Percentiles rank a stretch among this genome's conserved stretches.
Conservation (phyloP, 2,888 invertebrate genomes). For the Drosophila meridionalis region DNA sequence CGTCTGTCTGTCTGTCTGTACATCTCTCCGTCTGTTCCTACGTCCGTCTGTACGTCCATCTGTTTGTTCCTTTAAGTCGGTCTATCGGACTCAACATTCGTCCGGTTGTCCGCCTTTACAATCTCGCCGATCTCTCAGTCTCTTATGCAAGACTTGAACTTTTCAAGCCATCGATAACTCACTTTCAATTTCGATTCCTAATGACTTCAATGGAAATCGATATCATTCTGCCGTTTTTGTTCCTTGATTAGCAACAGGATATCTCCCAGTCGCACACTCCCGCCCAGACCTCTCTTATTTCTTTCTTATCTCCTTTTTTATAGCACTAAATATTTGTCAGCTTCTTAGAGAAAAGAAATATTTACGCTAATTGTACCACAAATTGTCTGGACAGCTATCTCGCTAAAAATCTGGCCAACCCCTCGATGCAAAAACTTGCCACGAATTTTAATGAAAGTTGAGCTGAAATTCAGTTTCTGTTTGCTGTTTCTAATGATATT, state of each 20-base stretch:
- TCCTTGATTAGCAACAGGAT: not conserved
- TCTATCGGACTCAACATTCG: too few relatives aligned
- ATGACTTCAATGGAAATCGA: too few relatives aligned
- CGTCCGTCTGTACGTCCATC: too few relatives aligned
- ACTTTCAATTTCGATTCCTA: too few relatives aligned
- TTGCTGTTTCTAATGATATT: not conserved
- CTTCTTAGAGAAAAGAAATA: not conserved
- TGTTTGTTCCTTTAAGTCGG: too few relatives aligned
- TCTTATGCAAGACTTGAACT: too few relatives aligned
- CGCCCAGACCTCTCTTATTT: not conserved
- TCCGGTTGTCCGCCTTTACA: too few relatives aligned
- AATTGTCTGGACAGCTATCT: not conserved
- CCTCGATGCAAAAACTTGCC: not conserved
- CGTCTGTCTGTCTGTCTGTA: too few relatives aligned
- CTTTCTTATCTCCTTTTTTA: not conserved
- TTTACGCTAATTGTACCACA: not conserved
- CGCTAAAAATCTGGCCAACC: not conserved
- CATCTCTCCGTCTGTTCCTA: not conserved
- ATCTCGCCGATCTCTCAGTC: too few relatives aligned
- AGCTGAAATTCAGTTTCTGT: not conserved
- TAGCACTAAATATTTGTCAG: not conserved
- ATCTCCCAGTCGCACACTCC: not conserved
- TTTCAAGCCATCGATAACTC: too few relatives aligned
- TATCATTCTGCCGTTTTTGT: too few relatives aligned
- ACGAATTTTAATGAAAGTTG: constrained; percentile 1